Evolutionary conservation across 2,888 invertebrate species (phyloP).

Genomic region (Rhagium mordax): DNA sequence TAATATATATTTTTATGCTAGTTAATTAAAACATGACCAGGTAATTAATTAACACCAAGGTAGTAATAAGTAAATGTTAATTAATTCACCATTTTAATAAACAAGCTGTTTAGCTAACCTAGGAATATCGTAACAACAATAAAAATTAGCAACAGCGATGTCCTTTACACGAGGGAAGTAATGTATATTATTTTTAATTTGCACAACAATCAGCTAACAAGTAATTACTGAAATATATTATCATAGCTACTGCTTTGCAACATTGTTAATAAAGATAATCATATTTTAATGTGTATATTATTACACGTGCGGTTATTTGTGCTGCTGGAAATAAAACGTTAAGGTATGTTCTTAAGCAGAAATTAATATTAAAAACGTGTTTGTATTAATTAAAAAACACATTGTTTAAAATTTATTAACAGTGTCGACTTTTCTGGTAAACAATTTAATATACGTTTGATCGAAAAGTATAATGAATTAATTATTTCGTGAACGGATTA

Average conservation of each 20-base stretch:
- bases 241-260: slow-evolving; percentile 8
- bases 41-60: slow-evolving; percentile 13
- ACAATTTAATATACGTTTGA: too few species aligned
- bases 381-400: background rate
- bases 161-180: slow-evolving; percentile 5
- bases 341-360: background rate
- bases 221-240: slow-evolving; percentile 25
- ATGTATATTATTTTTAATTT: slow-evolving; percentile 8
- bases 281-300: slow-evolving; percentile 10
- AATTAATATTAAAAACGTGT: background rate
- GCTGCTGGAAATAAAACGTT: background rate
- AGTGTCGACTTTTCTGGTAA: too few species aligned
- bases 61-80: slow-evolving; percentile 22
- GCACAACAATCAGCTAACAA: slow-evolving; percentile 21
- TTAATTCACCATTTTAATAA: slow-evolving; percentile 19
- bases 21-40: slow-evolving; percentile 12
- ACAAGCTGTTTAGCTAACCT: slow-evolving; percentile 17
- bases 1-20: slow-evolving; percentile 2
- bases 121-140: slow-evolving; percentile 17
- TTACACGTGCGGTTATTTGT: slow-evolving; percentile 25
- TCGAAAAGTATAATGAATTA: too few species aligned
- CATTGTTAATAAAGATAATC: slow-evolving; percentile 24
- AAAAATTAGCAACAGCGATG: slow-evolving; percentile 27
- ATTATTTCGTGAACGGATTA: too few species aligned
- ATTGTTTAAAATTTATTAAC: background rate